Evolutionary conservation across 2,113 vertebrate species (phyloP).

Genomic region (Hemichromis elongatus): DNA sequence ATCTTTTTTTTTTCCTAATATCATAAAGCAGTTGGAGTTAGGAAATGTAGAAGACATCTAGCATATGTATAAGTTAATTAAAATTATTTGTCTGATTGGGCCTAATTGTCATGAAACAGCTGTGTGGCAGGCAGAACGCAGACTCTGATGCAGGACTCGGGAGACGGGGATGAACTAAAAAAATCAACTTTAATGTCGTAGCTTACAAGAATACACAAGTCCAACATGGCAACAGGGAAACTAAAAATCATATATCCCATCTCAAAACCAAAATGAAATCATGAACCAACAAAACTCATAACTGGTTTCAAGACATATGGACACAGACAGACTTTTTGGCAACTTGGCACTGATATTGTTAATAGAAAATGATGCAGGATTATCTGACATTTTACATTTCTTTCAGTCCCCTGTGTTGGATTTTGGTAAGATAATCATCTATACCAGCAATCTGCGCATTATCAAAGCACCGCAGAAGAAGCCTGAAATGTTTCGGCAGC

Average conservation of each 20-base stretch:
- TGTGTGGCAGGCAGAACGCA: background rate
- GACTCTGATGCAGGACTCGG: background rate
- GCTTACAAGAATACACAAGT: background rate
- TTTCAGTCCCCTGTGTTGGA: slow-evolving; percentile 81
- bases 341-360: background rate
- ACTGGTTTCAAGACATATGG: background rate
- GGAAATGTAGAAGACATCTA: background rate
- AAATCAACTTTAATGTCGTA: background rate
- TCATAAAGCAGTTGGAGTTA: background rate
- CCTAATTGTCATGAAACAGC: background rate
- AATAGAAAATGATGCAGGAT: background rate
- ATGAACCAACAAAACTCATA: background rate
- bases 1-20: background rate
- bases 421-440: slow-evolving; percentile 97
- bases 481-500: slow-evolving; percentile 72
- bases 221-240: too few species aligned
- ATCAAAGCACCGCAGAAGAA: slow-evolving; percentile 82
- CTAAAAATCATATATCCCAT: background rate
- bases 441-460: slow-evolving; percentile 94
- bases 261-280: background rate
- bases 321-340: background rate
- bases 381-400: background rate
- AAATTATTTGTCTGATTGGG: background rate
- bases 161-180: background rate
- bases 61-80: background rate